These are phyloP conservation scores for Germaria angustata DNA, from an alignment of 2,888 invertebrate species.

Conservation along the genomic window DNA sequence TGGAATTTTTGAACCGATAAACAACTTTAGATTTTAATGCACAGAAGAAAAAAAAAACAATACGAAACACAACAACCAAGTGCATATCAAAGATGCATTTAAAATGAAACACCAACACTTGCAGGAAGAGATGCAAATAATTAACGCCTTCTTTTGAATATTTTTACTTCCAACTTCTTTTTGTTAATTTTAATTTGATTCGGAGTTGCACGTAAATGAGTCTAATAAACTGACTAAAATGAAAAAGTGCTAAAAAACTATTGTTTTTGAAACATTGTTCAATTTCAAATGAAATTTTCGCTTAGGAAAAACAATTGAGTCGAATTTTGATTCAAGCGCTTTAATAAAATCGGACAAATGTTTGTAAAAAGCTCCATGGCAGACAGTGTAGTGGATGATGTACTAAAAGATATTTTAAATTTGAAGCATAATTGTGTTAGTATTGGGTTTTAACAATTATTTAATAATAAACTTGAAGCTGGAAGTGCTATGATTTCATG, in stretches of 20 bases:
- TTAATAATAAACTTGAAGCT: background rate
- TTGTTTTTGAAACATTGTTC: background rate
- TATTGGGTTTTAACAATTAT: slow-evolving; percentile 58
- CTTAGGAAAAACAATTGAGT: background rate
- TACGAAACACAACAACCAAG: slow-evolving; percentile 23
- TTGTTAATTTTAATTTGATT: background rate
- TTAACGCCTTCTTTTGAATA: slow-evolving; percentile 59
- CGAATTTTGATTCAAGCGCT: background rate
- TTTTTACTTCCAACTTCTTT: slow-evolving; percentile 13
- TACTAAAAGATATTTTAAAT: slow-evolving; percentile 77
- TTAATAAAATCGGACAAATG: slow-evolving; percentile 73
- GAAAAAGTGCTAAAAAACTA: too few relatives aligned
- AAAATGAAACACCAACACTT: slow-evolving; percentile 14
- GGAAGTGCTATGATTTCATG: background rate
- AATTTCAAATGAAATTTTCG: background rate
- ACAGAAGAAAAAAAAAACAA: background rate
- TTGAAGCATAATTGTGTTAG: slow-evolving; percentile 79
- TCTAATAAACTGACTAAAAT: slow-evolving; percentile 29
- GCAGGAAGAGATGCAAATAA: slow-evolving; percentile 66
- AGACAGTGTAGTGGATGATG: slow-evolving; percentile 76
- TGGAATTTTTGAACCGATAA: slow-evolving; percentile 54
- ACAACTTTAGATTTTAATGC: background rate
- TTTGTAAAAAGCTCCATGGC: slow-evolving; percentile 79
- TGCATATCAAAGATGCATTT: slow-evolving; percentile 27
- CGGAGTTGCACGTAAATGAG: slow-evolving; percentile 33